phyloP scores from a whole-genome alignment of 2,113 vertebrate genomes.

The Ibidorhyncha struthersii region DNA sequence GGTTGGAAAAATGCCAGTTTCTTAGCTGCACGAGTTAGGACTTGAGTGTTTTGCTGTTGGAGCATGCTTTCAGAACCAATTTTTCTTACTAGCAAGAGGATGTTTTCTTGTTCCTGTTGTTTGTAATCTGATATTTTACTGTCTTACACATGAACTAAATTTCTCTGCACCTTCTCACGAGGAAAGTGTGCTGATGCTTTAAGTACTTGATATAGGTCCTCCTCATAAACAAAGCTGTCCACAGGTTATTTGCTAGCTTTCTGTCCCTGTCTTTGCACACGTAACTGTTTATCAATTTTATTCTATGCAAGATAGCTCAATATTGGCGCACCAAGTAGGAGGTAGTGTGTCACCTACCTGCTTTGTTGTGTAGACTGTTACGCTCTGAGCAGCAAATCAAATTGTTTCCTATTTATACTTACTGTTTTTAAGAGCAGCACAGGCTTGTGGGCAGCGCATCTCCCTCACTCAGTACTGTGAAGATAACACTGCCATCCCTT shows the following conservation, averaged over 20 bases:
- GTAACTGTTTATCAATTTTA: not conserved
- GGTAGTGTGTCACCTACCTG: not conserved
- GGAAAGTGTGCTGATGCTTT: not conserved
- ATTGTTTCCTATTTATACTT: not conserved
- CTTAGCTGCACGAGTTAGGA: not conserved
- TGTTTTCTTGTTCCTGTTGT: not conserved
- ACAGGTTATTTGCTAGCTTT: not conserved
- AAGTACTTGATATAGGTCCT: not conserved
- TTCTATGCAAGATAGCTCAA: not conserved
- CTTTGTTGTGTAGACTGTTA: not conserved
- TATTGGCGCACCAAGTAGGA: not conserved
- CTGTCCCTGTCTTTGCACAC: not conserved
- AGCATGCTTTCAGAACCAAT: not conserved
- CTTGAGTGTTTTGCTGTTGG: not conserved
- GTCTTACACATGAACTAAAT: not conserved
- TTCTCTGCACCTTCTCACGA: not conserved
- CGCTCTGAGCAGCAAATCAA: not conserved
- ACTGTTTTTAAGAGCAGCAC: not conserved
- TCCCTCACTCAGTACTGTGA: not conserved
- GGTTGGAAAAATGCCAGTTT: not conserved
- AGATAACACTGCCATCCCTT: not conserved
- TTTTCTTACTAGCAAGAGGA: not conserved
- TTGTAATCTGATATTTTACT: too few relatives aligned
- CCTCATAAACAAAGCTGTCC: not conserved
- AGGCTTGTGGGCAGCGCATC: not conserved